Evolutionary conservation across 2,888 invertebrate species (phyloP), one percentile per base, ranked within the genome.

Genomic region (Nymphalis c-album): DNA sequence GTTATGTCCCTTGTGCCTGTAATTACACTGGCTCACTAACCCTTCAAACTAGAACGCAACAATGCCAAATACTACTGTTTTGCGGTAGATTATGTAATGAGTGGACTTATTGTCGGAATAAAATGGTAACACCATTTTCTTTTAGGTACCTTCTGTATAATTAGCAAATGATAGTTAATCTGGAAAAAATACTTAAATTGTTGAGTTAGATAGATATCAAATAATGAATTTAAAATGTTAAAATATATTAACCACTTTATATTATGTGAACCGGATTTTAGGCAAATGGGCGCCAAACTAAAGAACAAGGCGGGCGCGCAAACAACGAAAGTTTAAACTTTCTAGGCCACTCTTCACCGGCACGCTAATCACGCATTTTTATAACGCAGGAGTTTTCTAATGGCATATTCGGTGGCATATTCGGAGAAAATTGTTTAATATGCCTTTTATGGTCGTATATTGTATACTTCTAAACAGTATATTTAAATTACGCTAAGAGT

Each of bases 311-410:
- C 73, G 77, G 78, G 75, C 74, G 76, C 73, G 75, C 80, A 77
- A 73, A 75, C 78, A 84, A 85, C 85, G 91, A 90, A 91, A 91
- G 90, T 90, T 80, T 83, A 70, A 57, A 78, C 87, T 90, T 90
- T 91, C 90, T 90, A 90, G 88, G 87, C 84, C 87, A 84, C 80
- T 83, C 81, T 84, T 80, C 79, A 76, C 80, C 80, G 85, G 84
- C 87, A 88, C 85, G 85, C 86, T 84, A 82, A 87, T 85, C 86
- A 87, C 85, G 85, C 82, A 84, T 84, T 88, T 86, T 85, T 86
- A 84, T 85, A 85, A 83, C 77, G 79, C 76, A 78, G 76, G 75
- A 80, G 78, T 83, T 87, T 87, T 87, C 86, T 87, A 86, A 84
- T 68, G 59, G 46, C 47, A 58, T 63, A 58, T 65, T 60, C 60